These are phyloP conservation scores for Bradysia coprophila DNA, from an alignment of 1,140 invertebrate species.

Conservation along the genomic window DNA sequence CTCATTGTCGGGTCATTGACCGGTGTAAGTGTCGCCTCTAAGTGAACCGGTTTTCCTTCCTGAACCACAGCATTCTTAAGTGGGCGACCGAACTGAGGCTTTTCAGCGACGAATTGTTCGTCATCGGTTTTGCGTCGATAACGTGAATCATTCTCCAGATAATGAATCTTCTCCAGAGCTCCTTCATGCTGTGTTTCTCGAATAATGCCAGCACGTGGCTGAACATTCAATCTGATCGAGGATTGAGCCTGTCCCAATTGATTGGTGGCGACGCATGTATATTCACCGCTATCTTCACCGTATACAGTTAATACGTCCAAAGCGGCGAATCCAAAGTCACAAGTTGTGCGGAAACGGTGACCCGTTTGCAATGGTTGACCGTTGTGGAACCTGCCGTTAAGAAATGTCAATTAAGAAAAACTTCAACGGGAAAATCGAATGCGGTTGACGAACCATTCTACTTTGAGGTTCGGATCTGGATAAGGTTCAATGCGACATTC, in stretches of 20 bases:
- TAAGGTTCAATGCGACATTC: conserved; percentile 92
- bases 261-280: conserved; percentile 80
- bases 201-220: conserved; percentile 72
- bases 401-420: too few relatives aligned
- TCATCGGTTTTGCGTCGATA: conserved; percentile 50
- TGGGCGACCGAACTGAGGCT: conserved; percentile 75
- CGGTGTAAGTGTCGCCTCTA: conserved; percentile 88
- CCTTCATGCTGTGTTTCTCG: conserved; percentile 89
- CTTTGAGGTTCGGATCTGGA: conserved; percentile 79
- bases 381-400: too few relatives aligned
- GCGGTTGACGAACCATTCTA: too few relatives aligned
- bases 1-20: conserved; percentile 90
- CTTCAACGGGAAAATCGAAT: too few relatives aligned
- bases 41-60: conserved; percentile 80
- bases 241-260: conserved; percentile 63
- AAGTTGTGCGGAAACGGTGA: conserved; percentile 76
- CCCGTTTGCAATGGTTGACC: conserved; percentile 80
- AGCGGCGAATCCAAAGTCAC: conserved; percentile 90
- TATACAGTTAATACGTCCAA: conserved; percentile 85
- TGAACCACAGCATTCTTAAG: conserved; percentile 65
- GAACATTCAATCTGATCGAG: conserved; percentile 60
- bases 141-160: conserved; percentile 72
- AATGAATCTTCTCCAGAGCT: conserved; percentile 77
- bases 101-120: conserved; percentile 57
- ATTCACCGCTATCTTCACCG: conserved; percentile 84